Evolutionary conservation across 1,140 invertebrate species (phyloP).

Genomic region (Drosophila guanche): DNA sequence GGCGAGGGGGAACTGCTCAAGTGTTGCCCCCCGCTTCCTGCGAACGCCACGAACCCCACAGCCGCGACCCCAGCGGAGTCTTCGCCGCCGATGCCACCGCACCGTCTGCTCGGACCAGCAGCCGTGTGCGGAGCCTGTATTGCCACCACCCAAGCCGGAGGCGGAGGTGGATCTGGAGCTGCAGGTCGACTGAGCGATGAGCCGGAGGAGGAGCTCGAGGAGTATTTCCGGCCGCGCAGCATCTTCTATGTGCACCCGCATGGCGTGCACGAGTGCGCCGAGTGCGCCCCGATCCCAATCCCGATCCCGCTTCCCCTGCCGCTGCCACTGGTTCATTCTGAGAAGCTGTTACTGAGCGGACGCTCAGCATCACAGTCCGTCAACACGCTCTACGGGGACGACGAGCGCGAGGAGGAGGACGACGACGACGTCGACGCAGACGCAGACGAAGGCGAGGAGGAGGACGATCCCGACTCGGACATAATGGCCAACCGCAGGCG

Average conservation of each 20-base stretch:
- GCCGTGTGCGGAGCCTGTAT: conserved; percentile 87
- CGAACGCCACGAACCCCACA: not conserved
- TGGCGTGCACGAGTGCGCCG: conserved; percentile 84
- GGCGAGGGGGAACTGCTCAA: conserved; percentile 81
- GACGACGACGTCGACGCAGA: conserved; percentile 22
- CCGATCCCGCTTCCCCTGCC: conserved; percentile 29
- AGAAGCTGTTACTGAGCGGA: not conserved
- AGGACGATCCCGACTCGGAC: conserved; percentile 56
- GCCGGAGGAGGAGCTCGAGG: conserved; percentile 85
- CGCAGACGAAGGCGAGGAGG: conserved; percentile 20
- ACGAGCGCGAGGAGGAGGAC: conserved; percentile 9
- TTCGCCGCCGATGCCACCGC: conserved; percentile 85
- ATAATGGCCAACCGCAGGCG: conserved; percentile 84
- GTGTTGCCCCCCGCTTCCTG: conserved; percentile 74
- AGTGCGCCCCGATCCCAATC: conserved; percentile 71
- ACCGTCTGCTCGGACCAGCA: conserved; percentile 86
- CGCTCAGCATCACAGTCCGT: conserved; percentile 16
- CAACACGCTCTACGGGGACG: conserved; percentile 43
- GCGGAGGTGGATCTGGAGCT: conserved; percentile 17
- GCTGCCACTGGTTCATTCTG: not conserved
- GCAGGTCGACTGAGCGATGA: conserved; percentile 55
- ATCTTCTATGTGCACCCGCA: conserved; percentile 86
- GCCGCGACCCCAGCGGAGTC: conserved; percentile 1
- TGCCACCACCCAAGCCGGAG: conserved; percentile 81
- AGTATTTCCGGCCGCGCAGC: conserved; percentile 86